Evolutionary conservation across 1,140 invertebrate species (phyloP).

Genomic region (Microplitis mediator): DNA sequence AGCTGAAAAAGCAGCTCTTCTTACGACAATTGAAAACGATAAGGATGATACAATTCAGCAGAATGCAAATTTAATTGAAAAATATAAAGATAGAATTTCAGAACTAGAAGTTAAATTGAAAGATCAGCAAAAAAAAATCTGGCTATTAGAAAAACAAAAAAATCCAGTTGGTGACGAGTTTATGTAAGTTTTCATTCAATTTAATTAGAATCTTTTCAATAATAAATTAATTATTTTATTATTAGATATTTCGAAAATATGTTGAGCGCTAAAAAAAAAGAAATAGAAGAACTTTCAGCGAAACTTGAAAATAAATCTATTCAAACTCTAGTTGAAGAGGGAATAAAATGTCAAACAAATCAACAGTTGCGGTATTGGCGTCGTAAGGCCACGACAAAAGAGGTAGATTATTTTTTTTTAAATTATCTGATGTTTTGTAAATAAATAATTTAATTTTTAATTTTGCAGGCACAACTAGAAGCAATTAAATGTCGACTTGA

Average conservation of each 20-base stretch:
- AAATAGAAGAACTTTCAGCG: constrained; percentile 42
- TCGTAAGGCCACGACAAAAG: constrained; percentile 35
- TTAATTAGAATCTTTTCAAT: not conserved
- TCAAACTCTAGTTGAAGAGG: constrained; percentile 42
- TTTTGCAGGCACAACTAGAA: constrained; percentile 20
- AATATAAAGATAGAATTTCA: constrained; percentile 42
- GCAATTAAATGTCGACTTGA: constrained; percentile 25
- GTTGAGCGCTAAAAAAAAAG: constrained; percentile 42
- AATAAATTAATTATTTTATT: constrained; percentile 2
- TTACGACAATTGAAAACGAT: constrained; percentile 42
- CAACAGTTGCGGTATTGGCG: constrained; percentile 47
- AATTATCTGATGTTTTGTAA: not conserved
- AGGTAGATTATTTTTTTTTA: constrained; percentile 25
- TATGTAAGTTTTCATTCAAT: constrained; percentile 20
- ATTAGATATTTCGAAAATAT: constrained; percentile 47
- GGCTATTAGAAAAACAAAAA: constrained; percentile 21
- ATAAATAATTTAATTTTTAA: not conserved
- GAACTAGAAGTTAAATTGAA: constrained; percentile 47
- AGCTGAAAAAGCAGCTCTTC: constrained; percentile 49
- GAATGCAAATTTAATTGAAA: constrained; percentile 39
- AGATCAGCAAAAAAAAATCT: constrained; percentile 37
- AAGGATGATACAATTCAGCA: constrained; percentile 34
- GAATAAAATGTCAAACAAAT: constrained; percentile 38
- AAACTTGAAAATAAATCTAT: constrained; percentile 46
- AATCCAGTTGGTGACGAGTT: constrained; percentile 15